Conservation (phyloP, 2,888 invertebrate species). For the Enchytraeus crypticus region DNA sequence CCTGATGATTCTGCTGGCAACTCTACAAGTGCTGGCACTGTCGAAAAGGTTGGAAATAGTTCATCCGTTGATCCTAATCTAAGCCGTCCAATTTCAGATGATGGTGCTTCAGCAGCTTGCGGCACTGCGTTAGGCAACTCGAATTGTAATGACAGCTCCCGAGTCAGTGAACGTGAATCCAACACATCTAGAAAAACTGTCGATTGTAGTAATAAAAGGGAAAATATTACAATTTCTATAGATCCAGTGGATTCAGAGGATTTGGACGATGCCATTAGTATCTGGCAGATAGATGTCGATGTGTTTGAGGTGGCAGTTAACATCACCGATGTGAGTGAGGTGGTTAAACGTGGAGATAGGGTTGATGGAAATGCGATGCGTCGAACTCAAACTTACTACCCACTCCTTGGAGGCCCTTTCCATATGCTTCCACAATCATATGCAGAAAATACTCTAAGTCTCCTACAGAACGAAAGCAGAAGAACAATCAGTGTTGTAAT, state of each 20-base stretch:
- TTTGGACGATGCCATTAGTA: conserved; percentile 86
- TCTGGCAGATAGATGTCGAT: conserved; percentile 61
- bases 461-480: conserved; percentile 43
- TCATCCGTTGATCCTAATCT: too few species aligned
- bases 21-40: too few species aligned
- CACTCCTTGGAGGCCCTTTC: conserved; percentile 50
- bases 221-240: conserved; percentile 70
- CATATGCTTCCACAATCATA: conserved; percentile 86
- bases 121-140: too few species aligned
- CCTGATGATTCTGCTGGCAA: conserved; percentile 45
- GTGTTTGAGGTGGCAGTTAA: conserved; percentile 64
- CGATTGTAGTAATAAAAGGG: conserved; percentile 1
- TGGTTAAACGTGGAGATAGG: conserved; percentile 64
- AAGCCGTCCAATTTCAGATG: conserved; percentile 35
- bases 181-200: too few species aligned
- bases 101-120: conserved; percentile 44
- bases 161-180: too few species aligned
- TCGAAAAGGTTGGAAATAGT: too few species aligned
- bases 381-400: conserved; percentile 60
- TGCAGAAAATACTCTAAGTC: conserved; percentile 56
- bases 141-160: background rate
- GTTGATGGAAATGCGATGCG: conserved; percentile 58
- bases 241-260: conserved; percentile 84
- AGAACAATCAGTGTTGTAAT: conserved; percentile 5
- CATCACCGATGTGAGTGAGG: conserved; percentile 84